Evolutionary conservation across 2,888 invertebrate species (phyloP).

Genomic region (Nebria brevicollis): DNA sequence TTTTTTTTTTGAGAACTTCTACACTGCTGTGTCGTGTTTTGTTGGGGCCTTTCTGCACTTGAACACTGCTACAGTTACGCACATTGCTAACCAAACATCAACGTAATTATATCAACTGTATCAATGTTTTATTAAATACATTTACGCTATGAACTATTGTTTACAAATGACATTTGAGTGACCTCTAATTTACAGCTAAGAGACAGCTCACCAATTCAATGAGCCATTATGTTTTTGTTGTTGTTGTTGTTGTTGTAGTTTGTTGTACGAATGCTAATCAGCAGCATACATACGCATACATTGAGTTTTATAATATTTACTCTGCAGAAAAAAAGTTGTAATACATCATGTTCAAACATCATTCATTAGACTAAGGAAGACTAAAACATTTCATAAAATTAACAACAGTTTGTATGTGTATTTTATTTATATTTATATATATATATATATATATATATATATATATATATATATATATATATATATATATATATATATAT

Average conservation of each 20-base stretch:
- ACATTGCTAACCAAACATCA: constrained; percentile 42
- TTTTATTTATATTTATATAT: no score
- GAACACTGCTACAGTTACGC: constrained; percentile 39
- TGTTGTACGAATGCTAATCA: constrained; percentile 38
- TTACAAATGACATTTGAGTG: constrained; percentile 46
- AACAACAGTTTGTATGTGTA: constrained; percentile 36
- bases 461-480: constrained; percentile 26
- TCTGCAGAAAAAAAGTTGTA: constrained; percentile 43
- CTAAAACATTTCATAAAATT: constrained; percentile 47
- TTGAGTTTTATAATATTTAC: constrained; percentile 36
- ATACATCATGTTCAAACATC: constrained; percentile 41
- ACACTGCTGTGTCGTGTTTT: constrained; percentile 27
- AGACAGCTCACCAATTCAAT: constrained; percentile 33
- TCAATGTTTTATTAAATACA: constrained; percentile 48
- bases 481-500: background rate
- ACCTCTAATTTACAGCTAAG: constrained; percentile 44
- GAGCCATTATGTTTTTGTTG: constrained; percentile 26
- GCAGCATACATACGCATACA: constrained; percentile 39
- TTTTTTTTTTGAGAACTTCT: constrained; percentile 4
- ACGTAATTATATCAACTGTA: constrained; percentile 46
- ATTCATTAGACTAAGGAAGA: constrained; percentile 46
- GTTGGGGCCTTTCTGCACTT: constrained; percentile 43
- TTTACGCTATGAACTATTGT: constrained; percentile 46
- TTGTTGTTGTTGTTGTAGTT: constrained; percentile 8
- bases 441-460: background rate